Conservation (phyloP, 2,797 vertebrate genomes). For the Lateolabrax maculatus region DNA sequence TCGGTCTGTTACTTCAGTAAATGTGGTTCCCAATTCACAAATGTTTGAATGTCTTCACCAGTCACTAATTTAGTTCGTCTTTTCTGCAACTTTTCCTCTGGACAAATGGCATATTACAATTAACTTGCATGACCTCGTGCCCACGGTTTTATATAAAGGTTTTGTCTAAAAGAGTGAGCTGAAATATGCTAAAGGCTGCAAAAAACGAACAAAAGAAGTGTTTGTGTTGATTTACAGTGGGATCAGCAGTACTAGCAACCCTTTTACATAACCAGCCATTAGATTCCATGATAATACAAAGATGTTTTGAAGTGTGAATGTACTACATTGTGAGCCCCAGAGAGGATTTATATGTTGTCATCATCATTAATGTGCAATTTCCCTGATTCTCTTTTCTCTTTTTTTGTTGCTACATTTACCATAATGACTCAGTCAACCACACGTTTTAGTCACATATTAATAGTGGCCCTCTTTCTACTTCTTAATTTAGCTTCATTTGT, state of each 20-base stretch:
- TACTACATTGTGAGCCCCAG: background rate
- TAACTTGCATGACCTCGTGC: too few species aligned
- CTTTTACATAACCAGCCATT: background rate
- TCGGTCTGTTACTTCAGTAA: too few species aligned
- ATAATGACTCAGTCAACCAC: conserved; percentile 39
- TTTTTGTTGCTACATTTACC: conserved; percentile 7
- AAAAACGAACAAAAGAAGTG: too few species aligned
- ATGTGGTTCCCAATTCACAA: too few species aligned
- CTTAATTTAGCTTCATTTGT: conserved; percentile 1
- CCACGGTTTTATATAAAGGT: too few species aligned
- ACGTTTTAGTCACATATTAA: conserved; percentile 21
- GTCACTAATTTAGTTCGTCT: too few species aligned
- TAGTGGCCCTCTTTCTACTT: conserved; percentile 27
- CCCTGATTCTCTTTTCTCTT: background rate
- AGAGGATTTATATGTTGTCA: background rate
- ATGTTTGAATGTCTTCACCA: too few species aligned
- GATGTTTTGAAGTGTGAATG: conserved; percentile 4
- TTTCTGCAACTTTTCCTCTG: too few species aligned
- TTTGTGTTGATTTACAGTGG: background rate
- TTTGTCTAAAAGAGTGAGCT: background rate
- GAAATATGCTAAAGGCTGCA: background rate
- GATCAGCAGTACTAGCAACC: background rate
- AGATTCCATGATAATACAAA: background rate
- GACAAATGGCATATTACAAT: too few species aligned
- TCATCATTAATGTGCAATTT: background rate